phyloP scores from a whole-genome alignment of 2,797 vertebrate species.

The Pampus argenteus region DNA sequence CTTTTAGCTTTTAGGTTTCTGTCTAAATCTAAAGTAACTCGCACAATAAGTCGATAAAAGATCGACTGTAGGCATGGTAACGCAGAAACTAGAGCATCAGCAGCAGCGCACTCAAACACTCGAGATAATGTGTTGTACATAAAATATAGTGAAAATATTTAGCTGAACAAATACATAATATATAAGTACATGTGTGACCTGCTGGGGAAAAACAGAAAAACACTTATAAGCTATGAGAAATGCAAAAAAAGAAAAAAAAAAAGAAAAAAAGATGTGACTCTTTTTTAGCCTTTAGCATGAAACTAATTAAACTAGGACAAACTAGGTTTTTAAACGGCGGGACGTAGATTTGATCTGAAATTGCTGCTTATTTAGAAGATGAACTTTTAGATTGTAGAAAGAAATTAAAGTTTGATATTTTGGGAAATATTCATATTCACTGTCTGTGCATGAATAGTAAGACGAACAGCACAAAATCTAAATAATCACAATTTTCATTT shows the following conservation, averaged over 20 bases:
- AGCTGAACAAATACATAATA: slow-evolving; percentile 67
- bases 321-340: slow-evolving; percentile 49
- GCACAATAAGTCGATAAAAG: slow-evolving; percentile 45
- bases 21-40: slow-evolving; percentile 38
- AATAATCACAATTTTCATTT: too few relatives aligned
- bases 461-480: not conserved
- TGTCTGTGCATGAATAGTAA: not conserved
- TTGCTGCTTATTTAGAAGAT: slow-evolving; percentile 42
- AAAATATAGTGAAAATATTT: slow-evolving; percentile 75
- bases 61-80: slow-evolving; percentile 64
- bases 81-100: slow-evolving; percentile 56
- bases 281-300: slow-evolving; percentile 78
- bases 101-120: slow-evolving; percentile 52
- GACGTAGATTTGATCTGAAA: slow-evolving; percentile 40
- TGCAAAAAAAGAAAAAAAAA: slow-evolving; percentile 68
- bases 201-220: slow-evolving; percentile 40
- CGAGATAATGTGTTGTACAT: slow-evolving; percentile 72
- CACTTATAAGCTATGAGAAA: slow-evolving; percentile 63
- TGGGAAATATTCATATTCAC: not conserved
- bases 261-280: slow-evolving; percentile 53
- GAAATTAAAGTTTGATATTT: slow-evolving; percentile 21
- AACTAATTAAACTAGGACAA: too few relatives aligned
- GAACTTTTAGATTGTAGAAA: slow-evolving; percentile 37
- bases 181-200: slow-evolving; percentile 59
- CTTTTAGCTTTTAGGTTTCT: slow-evolving; percentile 53